These are phyloP conservation scores for Tangara arthus DNA, from an alignment of 2,797 vertebrate species.

Conservation along the genomic window DNA sequence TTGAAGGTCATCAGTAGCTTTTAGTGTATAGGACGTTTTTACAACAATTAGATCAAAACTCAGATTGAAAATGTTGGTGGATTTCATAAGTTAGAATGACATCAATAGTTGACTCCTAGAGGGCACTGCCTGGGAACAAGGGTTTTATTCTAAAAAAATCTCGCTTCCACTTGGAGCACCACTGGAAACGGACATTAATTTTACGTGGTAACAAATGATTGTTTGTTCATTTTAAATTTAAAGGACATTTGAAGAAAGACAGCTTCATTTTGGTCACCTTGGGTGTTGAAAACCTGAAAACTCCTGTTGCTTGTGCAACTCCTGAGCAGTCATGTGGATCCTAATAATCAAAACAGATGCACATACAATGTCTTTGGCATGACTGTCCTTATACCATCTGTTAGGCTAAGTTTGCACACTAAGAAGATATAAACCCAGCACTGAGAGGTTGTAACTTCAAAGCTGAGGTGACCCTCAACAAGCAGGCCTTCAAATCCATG, in stretches of 20 bases:
- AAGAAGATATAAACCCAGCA: constrained; percentile 1
- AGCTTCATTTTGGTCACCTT: neutral
- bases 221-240: constrained; percentile 55
- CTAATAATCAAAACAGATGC: constrained; percentile 40
- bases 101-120: constrained; percentile 64
- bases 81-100: constrained; percentile 59
- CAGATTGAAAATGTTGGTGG: constrained; percentile 62
- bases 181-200: constrained; percentile 22
- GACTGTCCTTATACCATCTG: neutral
- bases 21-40: constrained; percentile 66
- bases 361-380: neutral
- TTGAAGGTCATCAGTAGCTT: constrained; percentile 67
- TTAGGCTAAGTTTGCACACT: neutral
- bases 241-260: neutral
- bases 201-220: constrained; percentile 37
- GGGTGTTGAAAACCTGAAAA: constrained; percentile 39
- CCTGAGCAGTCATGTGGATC: constrained; percentile 11
- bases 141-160: constrained; percentile 54
- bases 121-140: constrained; percentile 29
- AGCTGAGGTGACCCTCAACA: neutral
- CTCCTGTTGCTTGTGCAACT: neutral
- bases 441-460: constrained; percentile 7
- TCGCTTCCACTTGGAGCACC: constrained; percentile 4
- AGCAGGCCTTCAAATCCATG: neutral
- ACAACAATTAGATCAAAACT: constrained; percentile 70